Conservation (phyloP, 2,888 invertebrate species). For the Ellobium chinense region DNA sequence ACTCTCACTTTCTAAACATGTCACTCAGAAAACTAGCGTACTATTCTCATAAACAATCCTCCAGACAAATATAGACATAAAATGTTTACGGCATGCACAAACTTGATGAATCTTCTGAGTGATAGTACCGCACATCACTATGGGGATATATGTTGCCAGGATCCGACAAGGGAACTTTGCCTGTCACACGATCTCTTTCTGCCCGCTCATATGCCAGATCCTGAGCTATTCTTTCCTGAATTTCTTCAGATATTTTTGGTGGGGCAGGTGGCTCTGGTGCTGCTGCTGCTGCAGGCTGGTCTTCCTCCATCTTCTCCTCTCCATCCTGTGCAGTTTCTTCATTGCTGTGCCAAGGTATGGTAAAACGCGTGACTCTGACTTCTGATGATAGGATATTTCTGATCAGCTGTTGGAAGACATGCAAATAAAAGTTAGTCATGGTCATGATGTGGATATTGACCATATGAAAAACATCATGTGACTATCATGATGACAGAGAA, state of each 20-base stretch:
- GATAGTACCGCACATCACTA: constrained; percentile 26
- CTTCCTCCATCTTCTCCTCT: constrained; percentile 44
- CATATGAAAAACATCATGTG: too few relatives aligned
- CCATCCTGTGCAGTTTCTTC: constrained; percentile 26
- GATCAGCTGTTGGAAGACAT: constrained; percentile 81
- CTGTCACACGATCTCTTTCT: constrained; percentile 35
- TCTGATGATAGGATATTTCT: constrained; percentile 92
- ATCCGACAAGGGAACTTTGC: constrained; percentile 33
- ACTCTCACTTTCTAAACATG: too few relatives aligned
- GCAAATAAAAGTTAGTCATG: too few relatives aligned
- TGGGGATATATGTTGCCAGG: constrained; percentile 43
- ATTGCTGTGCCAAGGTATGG: constrained; percentile 93
- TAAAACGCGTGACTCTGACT: constrained; percentile 96
- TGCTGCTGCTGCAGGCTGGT: constrained; percentile 1
- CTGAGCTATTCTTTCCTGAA: constrained; percentile 34
- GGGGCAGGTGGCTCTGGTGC: background rate
- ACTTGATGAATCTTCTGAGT: constrained; percentile 48
- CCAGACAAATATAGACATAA: too few relatives aligned
- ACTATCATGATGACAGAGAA: too few relatives aligned
- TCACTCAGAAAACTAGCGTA: too few relatives aligned
- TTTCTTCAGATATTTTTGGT: constrained; percentile 33
- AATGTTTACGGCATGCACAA: constrained; percentile 39
- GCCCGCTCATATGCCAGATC: constrained; percentile 44
- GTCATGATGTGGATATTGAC: too few relatives aligned
- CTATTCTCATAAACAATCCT: too few relatives aligned